Conservation (phyloP, 2,113 vertebrate genomes). For the Ceuthmochares aereus region DNA sequence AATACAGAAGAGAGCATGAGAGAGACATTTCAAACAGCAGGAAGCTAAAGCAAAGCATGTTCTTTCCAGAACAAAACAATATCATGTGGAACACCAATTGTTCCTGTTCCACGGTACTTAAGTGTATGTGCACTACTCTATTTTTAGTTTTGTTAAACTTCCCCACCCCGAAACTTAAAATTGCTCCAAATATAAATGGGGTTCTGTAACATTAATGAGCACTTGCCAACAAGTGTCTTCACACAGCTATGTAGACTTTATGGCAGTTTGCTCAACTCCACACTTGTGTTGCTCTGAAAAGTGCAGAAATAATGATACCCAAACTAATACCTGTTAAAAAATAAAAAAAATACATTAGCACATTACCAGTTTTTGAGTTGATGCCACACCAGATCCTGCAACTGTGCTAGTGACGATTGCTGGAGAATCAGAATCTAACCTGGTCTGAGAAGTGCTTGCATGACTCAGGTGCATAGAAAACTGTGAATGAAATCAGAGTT, state of each 20-base stretch:
- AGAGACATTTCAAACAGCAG: not conserved
- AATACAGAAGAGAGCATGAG: not conserved
- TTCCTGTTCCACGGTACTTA: not conserved
- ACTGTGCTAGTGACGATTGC: constrained; percentile 65
- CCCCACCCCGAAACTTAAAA: not conserved
- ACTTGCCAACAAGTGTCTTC: not conserved
- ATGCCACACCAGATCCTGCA: constrained; percentile 67
- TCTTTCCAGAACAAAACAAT: not conserved
- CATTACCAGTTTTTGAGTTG: constrained; percentile 80
- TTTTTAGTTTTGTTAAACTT: not conserved
- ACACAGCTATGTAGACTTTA: not conserved
- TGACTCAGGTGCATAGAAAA: constrained; percentile 69
- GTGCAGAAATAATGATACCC: not conserved
- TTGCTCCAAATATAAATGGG: not conserved
- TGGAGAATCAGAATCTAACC: constrained; percentile 68
- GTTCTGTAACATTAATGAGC: not conserved
- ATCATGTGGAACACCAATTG: not conserved
- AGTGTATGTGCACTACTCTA: not conserved
- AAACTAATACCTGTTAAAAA: not conserved
- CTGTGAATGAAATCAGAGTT: constrained; percentile 28
- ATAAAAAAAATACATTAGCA: not conserved
- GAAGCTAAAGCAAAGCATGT: not conserved
- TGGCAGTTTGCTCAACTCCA: not conserved
- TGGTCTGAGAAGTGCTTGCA: constrained; percentile 70
- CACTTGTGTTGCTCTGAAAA: not conserved